Percentiles rank a stretch among this genome's conserved stretches.
phyloP scores from a whole-genome alignment of 1,140 invertebrate species.

The Ooceraea biroi region DNA sequence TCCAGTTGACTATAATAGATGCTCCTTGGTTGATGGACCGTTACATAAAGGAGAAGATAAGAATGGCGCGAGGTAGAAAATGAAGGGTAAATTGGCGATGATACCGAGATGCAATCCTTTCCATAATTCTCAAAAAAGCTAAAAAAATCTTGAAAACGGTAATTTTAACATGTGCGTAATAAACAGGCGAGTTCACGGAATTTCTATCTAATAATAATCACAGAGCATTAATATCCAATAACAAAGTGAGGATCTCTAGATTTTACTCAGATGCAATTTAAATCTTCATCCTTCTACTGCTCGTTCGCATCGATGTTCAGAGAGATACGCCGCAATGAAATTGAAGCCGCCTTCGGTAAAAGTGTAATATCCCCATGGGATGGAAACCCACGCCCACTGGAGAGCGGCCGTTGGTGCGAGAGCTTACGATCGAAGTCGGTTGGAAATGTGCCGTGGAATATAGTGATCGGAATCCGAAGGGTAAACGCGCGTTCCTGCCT shows the following conservation, averaged over 20 bases:
- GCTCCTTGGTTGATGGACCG: conserved; percentile 6
- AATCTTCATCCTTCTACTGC: background rate
- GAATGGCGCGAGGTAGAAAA: conserved; percentile 6
- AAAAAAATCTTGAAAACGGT: no score
- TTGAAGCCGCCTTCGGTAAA: conserved; percentile 34
- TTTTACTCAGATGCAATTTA: conserved; percentile 3
- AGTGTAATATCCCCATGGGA: conserved; percentile 40
- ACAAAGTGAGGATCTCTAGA: background rate
- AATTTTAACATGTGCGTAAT: background rate
- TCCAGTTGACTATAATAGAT: conserved; percentile 26
- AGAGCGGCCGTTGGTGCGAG: background rate
- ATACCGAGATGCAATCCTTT: background rate
- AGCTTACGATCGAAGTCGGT: conserved; percentile 16
- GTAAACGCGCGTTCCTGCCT: background rate
- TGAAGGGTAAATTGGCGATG: background rate
- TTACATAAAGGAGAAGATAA: conserved; percentile 2
- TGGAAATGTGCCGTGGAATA: conserved; percentile 21
- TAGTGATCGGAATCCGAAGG: conserved; percentile 32
- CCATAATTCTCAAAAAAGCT: background rate
- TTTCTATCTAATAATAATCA: no score
- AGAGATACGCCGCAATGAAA: background rate
- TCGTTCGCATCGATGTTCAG: background rate
- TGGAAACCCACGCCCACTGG: background rate
- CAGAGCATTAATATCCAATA: conserved; percentile 13
- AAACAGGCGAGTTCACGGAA: no score